Base-by-base conservation (phyloP, 2,113 vertebrate genomes). In the Smithornis capensis region DNA sequence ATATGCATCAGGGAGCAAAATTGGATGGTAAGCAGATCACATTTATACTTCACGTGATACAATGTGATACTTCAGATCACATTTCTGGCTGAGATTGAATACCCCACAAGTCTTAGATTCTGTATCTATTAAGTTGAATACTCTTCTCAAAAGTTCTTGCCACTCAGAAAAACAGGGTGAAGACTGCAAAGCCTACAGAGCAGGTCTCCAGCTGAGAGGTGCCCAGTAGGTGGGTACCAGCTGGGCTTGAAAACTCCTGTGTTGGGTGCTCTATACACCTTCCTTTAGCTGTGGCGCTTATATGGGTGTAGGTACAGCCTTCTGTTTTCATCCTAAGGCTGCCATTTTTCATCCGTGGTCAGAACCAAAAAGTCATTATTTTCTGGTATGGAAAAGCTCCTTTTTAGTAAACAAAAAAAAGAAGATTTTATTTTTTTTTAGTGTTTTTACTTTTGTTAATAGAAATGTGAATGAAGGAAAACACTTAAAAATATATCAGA, bases 1-100 rank as follows among this genome's bases (percentile, higher is more conserved):
- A 77, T 40, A 52, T 40, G 35, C 35, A 89, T 78, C 42, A 69
- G 27, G 31, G 44, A 91, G 31, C 49, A 78, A 74, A 67, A 82
- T 0, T 71, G 62, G 45, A 67, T 94, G 80, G 69, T 56, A 81
- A 89, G 60, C 9, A 88, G 44, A 27, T 81, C n/a, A n/a, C n/a
- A n/a, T n/a, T n/a, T n/a, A n/a, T n/a, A n/a, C n/a, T n/a, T n/a
- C n/a, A n/a, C n/a, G n/a, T n/a, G n/a, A n/a, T n/a, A n/a, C n/a
- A n/a, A n/a, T 92, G 91, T 87, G 56, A 65, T 73, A 67, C 33
- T 78, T 87, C 56, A 63, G 44, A 60, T 42, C 45, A 14, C 56
- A 44, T 83, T 89, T 85, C 74, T 93, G 44, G 19, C 49, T 47
- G 35, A 75, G 35, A 60, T 40, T 78, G 44, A 87, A 45, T 62